phyloP scores from a whole-genome alignment of 2,888 invertebrate species.

The Athalia circularis region DNA sequence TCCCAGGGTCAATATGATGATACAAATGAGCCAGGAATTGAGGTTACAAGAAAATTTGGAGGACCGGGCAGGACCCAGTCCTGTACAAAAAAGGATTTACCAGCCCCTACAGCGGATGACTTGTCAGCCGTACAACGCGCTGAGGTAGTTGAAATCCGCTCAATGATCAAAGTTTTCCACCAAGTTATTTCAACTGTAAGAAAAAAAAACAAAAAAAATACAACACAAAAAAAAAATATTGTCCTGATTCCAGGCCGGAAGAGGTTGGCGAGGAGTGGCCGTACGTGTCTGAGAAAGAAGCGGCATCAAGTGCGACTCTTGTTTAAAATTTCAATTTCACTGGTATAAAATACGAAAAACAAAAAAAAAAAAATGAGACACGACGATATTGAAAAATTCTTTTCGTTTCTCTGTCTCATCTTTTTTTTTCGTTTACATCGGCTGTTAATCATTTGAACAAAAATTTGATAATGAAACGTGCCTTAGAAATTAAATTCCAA shows the following conservation, averaged over 20 bases:
- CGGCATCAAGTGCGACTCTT: conserved; percentile 43
- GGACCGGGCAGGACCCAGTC: conserved; percentile 50
- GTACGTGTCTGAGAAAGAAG: conserved; percentile 42
- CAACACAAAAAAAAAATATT: not conserved
- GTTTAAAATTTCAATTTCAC: conserved; percentile 12
- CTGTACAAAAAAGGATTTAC: conserved; percentile 63
- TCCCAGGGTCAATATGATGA: conserved; percentile 49
- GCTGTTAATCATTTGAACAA: too few species aligned
- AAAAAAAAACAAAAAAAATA: not conserved
- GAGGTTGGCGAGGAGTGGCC: conserved; percentile 40
- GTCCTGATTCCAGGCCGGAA: conserved; percentile 37
- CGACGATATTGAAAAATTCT: too few species aligned
- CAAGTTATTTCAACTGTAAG: not conserved
- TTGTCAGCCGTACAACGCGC: conserved; percentile 64
- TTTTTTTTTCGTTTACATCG: too few species aligned
- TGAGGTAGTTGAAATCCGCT: conserved; percentile 55
- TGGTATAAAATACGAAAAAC: not conserved
- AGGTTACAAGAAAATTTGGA: conserved; percentile 38
- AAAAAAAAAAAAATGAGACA: not conserved
- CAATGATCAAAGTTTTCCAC: not conserved
- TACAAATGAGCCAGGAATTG: conserved; percentile 47
- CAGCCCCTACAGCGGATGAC: conserved; percentile 67
- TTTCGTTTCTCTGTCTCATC: too few species aligned
- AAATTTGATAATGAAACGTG: too few species aligned
- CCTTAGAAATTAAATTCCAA: too few species aligned